Evolutionary conservation across 2,113 vertebrate genomes (phyloP), one percentile per base, ranked within the genome.

Genomic region (Formicarius rufipectus): DNA sequence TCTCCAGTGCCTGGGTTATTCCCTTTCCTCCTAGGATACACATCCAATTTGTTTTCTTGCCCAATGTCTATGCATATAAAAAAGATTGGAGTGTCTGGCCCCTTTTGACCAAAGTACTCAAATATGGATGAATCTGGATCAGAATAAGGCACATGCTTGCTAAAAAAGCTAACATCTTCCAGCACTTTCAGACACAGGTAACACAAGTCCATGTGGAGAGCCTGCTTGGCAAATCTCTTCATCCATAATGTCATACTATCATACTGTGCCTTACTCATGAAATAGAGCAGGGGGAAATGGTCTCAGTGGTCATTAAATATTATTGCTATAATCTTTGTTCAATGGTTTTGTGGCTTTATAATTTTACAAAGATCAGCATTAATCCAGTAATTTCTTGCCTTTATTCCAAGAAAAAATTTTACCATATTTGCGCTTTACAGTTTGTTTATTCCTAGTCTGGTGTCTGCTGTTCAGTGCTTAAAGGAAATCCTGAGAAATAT

Each of bases 331-430:
- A 72, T 87, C 71, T 90, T 88, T 94, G 58, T 87, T 96, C 53
- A 79, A 8, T 49, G 49, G 58, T 30, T 91, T 83, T 92, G 71
- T 83, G 63, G 62, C 37, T 90, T 90, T 87, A 83, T 76, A 90
- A 56, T 95, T 96, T 95, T 87, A 90, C 75, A 94, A 93, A 94
- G 85, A 71, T 95, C 92, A 94, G 71, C 63, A 83, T 94, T 87
- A 91, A 82, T 90, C 91, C 39, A 90, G 85, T 58, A 80, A 27
- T 91, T 93, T 83, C 75, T 88, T 85, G 37, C 75, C n/a, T 96
- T 85, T 90, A 63, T 93, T 92, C 63, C 85, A 62, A 53, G 85
- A 88, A 83, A 93, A 42, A 93, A 66, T 18, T 37, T 90, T 85
- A 49, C 45, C 47, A 16, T 79, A 69, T 87, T 91, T 85, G 58